Base-by-base conservation (phyloP, 1,140 invertebrate species). In the Papilio xuthus region DNA sequence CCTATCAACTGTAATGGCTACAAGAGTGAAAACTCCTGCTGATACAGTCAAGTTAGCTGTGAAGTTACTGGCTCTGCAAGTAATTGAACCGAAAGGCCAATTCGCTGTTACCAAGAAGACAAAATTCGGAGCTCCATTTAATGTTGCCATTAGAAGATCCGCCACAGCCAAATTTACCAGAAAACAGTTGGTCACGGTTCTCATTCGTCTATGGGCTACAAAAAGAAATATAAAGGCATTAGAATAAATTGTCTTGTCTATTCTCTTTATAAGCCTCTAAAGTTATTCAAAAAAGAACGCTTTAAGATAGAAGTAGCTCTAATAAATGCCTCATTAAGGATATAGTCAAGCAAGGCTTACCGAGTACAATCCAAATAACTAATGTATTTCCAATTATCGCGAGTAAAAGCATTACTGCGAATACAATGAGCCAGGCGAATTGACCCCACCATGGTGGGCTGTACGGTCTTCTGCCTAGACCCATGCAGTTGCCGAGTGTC, bases 161-260 rank as follows among this genome's bases (percentile, higher is more conserved):
- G 98, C 98, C 9, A 98, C 95, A 78, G 97, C 98, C 77, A 99
- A 91, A 90, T 99, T 99, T 10, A 99, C 97, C 41, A 99, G 94
- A 89, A 99, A 99, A 88, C 98, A 99, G 94, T 99, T 99, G 73
- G 98, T 99, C 8, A 99, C 98, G 4, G 98, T 99, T 70, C 98
- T 94, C 98, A 99, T 99, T 69, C 97, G 95, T 79, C 97, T 97
- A 93, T 98, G 97, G 77, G 95, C 95, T 96, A 67, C 70, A 83
- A 88, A 78, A n/a, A 3, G n/a, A 50, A 28, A 56, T 41, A 67
- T 1, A 37, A 37, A 37, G 32, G 7, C 32, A 37, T 37, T 37
- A 37, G 4, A 6, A 37, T 7, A 37, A n/a, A n/a, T n/a, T 7
- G 32, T 37, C 32, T 37, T 37, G 1, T 37, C 32, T 7, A 4